phyloP scores from a whole-genome alignment of 2,113 vertebrate genomes.

The Phalacrocorax carbo region DNA sequence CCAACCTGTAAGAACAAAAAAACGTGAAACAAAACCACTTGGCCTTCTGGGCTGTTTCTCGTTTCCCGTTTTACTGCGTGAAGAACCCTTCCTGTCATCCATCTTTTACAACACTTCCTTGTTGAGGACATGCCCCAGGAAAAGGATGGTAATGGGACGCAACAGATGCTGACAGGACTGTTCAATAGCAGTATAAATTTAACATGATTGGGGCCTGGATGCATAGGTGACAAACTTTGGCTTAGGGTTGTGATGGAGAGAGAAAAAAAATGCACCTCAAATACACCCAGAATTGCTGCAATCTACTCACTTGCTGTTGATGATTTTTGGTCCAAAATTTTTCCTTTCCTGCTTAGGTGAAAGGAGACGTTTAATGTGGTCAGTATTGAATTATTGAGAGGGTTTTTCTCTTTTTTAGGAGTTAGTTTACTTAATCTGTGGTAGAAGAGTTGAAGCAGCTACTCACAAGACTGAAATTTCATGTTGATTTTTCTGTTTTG shows the following conservation, averaged over 20 bases:
- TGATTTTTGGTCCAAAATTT: not conserved
- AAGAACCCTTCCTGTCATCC: not conserved
- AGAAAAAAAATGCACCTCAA: accelerated
- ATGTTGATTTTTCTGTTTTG: not conserved
- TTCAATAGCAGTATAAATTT: not conserved
- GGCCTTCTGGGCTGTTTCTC: not conserved
- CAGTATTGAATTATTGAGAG: not conserved
- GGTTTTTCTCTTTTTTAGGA: not conserved
- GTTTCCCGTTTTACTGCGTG: not conserved
- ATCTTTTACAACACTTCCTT: not conserved
- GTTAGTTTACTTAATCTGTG: not conserved
- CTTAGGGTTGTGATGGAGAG: not conserved
- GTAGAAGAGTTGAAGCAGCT: not conserved
- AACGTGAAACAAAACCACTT: not conserved
- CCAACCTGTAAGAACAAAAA: not conserved
- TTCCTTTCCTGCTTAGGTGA: not conserved
- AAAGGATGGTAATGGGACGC: not conserved
- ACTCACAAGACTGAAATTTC: not conserved
- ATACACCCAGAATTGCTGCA: not conserved
- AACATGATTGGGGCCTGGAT: not conserved
- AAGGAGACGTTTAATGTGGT: not conserved
- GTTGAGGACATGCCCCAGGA: not conserved
- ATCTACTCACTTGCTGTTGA: accelerated
- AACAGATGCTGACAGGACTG: not conserved
- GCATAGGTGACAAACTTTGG: not conserved